A percentile compares a stretch with the other conserved stretches of the same genome.
Evolutionary conservation across 2,888 invertebrate species (phyloP).

Genomic region (Microctonus brassicae): DNA sequence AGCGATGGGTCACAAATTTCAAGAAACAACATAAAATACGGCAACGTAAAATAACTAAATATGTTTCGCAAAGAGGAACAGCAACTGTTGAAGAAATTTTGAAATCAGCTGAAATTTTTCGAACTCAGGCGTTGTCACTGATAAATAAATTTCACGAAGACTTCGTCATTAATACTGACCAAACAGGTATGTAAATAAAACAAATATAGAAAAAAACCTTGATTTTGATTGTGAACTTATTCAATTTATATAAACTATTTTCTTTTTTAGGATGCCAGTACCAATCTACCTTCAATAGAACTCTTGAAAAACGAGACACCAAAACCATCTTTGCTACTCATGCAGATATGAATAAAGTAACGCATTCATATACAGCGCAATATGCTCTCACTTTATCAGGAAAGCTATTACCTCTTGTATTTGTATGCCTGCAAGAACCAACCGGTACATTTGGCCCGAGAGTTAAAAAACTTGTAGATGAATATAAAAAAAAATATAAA

Average conservation of each 20-base stretch:
- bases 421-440: slow-evolving; percentile 44
- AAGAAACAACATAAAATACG: slow-evolving; percentile 40
- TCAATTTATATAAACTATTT: neutral
- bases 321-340: slow-evolving; percentile 39
- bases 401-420: slow-evolving; percentile 42
- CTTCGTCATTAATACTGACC: slow-evolving; percentile 42
- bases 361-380: slow-evolving; percentile 46
- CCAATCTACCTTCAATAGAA: slow-evolving; percentile 36
- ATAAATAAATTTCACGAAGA: slow-evolving; percentile 37
- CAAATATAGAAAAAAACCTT: neutral
- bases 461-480: slow-evolving; percentile 38
- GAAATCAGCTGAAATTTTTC: slow-evolving; percentile 33
- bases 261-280: slow-evolving; percentile 37
- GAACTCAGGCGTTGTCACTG: slow-evolving; percentile 22
- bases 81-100: slow-evolving; percentile 33
- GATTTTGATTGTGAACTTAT: too few relatives aligned
- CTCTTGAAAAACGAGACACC: slow-evolving; percentile 20
- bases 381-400: slow-evolving; percentile 40
- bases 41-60: slow-evolving; percentile 39
- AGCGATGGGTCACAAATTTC: slow-evolving; percentile 39
- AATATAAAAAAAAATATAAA: slow-evolving; percentile 33
- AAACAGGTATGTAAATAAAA: slow-evolving; percentile 34
- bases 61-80: slow-evolving; percentile 33
- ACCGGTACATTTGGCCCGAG: slow-evolving; percentile 39
- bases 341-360: slow-evolving; percentile 41